phyloP scores from a whole-genome alignment of 2,797 vertebrate genomes.

The Eidolon dupreanum region DNA sequence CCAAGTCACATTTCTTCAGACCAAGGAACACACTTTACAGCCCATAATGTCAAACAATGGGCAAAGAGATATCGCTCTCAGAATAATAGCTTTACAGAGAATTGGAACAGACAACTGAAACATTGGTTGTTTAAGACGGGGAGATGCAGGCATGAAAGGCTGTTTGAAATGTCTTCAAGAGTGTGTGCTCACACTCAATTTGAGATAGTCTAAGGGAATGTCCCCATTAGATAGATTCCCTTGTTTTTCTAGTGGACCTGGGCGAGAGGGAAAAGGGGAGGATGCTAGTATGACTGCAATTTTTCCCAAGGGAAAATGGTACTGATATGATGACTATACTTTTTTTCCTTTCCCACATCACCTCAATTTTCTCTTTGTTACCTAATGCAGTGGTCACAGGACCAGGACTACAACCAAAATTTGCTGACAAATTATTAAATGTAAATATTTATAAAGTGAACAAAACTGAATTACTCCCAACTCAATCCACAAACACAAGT shows the following conservation, averaged over 20 bases:
- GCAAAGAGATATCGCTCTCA: neutral
- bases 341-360: neutral
- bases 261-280: neutral
- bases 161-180: neutral
- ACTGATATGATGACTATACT: neutral
- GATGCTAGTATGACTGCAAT: neutral
- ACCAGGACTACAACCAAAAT: neutral
- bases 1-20: neutral
- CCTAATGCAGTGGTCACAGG: neutral
- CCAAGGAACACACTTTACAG: neutral
- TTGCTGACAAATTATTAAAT: conserved; percentile 10
- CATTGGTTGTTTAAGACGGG: neutral
- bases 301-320: neutral
- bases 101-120: neutral
- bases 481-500: neutral
- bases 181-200: neutral
- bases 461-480: neutral
- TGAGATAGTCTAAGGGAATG: neutral
- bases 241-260: neutral
- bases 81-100: neutral
- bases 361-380: neutral
- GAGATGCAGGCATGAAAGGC: neutral
- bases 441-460: conserved; percentile 29
- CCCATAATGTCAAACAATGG: neutral
- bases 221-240: neutral